Conservation (phyloP, 2,797 vertebrate genomes). For the Erethizon dorsatum region DNA sequence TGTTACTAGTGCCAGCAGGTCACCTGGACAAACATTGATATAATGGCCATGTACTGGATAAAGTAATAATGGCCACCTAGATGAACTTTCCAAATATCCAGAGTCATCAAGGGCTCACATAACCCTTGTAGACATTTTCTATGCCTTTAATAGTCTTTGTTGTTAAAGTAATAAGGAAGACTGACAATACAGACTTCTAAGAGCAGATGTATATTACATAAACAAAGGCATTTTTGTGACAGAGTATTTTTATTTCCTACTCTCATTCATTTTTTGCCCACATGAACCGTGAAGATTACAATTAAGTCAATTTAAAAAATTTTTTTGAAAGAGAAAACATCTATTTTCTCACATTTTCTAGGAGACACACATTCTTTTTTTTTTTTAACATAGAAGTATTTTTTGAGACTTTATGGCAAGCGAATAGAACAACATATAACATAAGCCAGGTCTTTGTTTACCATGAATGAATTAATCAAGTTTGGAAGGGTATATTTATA, state of each 20-base stretch:
- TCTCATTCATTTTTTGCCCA: neutral
- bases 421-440: constrained; percentile 26
- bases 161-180: constrained; percentile 23
- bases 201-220: constrained; percentile 4
- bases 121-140: constrained; percentile 3
- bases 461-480: constrained; percentile 24
- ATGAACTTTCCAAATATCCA: neutral
- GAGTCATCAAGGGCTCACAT: neutral
- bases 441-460: constrained; percentile 34
- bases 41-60: neutral
- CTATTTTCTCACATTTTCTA: constrained; percentile 11
- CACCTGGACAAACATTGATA: neutral
- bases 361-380: neutral
- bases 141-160: neutral
- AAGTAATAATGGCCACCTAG: neutral
- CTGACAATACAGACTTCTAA: neutral
- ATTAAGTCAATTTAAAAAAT: constrained; percentile 36
- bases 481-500: constrained; percentile 1
- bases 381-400: neutral
- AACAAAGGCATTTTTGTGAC: neutral
- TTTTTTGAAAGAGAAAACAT: neutral
- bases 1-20: neutral
- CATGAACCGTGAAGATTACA: neutral
- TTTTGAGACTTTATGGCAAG: constrained; percentile 51
- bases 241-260: neutral